Conservation (phyloP, 2,888 invertebrate species). For the Dione vanillae region DNA sequence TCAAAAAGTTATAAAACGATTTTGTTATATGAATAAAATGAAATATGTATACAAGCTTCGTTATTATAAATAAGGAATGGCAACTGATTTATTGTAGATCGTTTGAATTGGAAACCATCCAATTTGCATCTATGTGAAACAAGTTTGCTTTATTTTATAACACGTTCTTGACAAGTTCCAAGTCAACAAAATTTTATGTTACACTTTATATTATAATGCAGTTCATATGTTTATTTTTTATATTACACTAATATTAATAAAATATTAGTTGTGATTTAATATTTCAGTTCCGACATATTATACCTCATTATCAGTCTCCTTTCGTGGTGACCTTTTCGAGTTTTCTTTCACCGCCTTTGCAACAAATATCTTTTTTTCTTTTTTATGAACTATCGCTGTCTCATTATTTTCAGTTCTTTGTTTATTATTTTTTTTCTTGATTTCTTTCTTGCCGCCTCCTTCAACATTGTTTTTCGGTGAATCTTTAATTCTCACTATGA, state of each 20-base stretch:
- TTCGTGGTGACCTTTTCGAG: slow-evolving; percentile 62
- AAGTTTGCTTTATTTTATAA: slow-evolving; percentile 46
- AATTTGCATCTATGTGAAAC: slow-evolving; percentile 45
- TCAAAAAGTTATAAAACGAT: background rate
- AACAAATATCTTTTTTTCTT: slow-evolving; percentile 71
- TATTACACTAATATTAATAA: background rate
- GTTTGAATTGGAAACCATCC: slow-evolving; percentile 46
- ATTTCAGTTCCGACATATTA: slow-evolving; percentile 8
- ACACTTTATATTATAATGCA: background rate
- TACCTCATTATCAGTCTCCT: slow-evolving; percentile 69
- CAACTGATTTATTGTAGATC: slow-evolving; percentile 44
- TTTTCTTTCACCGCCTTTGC: slow-evolving; percentile 67
- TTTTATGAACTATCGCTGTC: slow-evolving; percentile 77
- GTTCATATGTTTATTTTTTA: background rate
- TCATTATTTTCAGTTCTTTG: slow-evolving; percentile 80
- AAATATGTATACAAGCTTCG: slow-evolving; percentile 35
- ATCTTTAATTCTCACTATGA: slow-evolving; percentile 88
- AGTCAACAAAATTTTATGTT: slow-evolving; percentile 20
- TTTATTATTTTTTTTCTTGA: slow-evolving; percentile 85
- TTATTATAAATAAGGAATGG: slow-evolving; percentile 38
- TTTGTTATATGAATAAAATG: slow-evolving; percentile 28
- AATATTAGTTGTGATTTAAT: background rate
- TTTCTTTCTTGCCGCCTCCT: slow-evolving; percentile 85
- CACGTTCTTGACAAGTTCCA: slow-evolving; percentile 42
- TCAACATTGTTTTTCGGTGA: slow-evolving; percentile 85